A percentile compares a stretch with the other conserved stretches of the same genome.
Evolutionary conservation across 2,888 invertebrate species (phyloP).

Genomic region (Augochlorella aurata): DNA sequence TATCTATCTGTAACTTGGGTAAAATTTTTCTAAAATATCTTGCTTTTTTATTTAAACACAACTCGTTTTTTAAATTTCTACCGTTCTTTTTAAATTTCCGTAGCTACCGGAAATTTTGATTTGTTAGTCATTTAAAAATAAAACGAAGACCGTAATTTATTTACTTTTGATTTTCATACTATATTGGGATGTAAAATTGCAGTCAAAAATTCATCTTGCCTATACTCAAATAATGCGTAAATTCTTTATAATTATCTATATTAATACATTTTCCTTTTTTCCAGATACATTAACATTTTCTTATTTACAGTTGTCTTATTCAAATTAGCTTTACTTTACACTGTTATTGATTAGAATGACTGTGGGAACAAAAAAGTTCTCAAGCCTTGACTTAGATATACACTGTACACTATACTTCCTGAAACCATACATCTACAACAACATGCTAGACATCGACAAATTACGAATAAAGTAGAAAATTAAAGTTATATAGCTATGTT

Average conservation of each 20-base stretch:
- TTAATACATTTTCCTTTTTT: background rate
- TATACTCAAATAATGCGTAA: background rate
- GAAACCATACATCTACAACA: background rate
- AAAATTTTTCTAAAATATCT: too few relatives aligned
- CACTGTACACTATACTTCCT: background rate
- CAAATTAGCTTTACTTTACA: background rate
- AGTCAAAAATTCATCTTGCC: background rate
- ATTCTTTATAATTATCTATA: background rate
- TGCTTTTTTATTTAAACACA: too few relatives aligned
- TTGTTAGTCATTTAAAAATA: background rate
- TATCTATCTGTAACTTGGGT: too few relatives aligned
- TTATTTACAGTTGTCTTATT: background rate
- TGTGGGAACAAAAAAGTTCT: background rate
- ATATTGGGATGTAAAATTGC: background rate
- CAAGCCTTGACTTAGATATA: constrained; percentile 41
- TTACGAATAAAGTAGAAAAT: background rate
- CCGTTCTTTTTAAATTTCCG: too few relatives aligned
- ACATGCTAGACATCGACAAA: background rate
- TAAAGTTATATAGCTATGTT: background rate
- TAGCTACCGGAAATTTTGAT: background rate
- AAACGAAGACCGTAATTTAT: background rate
- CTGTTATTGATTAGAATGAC: constrained; percentile 13
- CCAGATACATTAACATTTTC: background rate
- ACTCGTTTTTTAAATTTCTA: too few relatives aligned
- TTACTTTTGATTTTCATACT: background rate